phyloP scores from a whole-genome alignment of 2,888 invertebrate genomes.

The Lasius fuliginosus region DNA sequence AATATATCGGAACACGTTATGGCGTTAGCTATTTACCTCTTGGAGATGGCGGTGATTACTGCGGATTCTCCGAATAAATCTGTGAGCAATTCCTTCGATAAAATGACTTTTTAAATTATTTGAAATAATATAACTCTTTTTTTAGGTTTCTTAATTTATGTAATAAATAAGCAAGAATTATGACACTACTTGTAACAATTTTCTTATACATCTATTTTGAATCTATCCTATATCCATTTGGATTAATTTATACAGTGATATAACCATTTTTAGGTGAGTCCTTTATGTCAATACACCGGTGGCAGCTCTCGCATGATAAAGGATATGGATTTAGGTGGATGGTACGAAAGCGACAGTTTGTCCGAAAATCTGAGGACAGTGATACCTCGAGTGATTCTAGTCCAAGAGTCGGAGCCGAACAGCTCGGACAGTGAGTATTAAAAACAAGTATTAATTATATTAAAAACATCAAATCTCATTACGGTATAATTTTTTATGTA shows the following conservation, averaged over 20 bases:
- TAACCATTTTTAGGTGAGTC: slow-evolving; percentile 82
- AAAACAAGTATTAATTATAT: background rate
- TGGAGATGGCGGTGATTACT: slow-evolving; percentile 93
- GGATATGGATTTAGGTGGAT: slow-evolving; percentile 89
- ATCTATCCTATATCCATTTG: background rate
- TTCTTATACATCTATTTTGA: background rate
- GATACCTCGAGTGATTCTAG: slow-evolving; percentile 89
- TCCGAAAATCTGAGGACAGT: slow-evolving; percentile 92
- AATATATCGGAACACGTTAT: slow-evolving; percentile 95
- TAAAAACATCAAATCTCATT: background rate
- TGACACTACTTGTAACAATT: background rate
- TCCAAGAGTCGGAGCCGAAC: slow-evolving; percentile 87
- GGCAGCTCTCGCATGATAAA: slow-evolving; percentile 83
- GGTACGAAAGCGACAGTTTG: slow-evolving; percentile 92
- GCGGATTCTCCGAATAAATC: slow-evolving; percentile 85
- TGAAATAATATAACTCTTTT: slow-evolving; percentile 1
- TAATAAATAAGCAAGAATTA: slow-evolving; percentile 15
- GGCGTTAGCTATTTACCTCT: slow-evolving; percentile 94
- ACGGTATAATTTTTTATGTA: background rate
- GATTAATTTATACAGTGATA: background rate
- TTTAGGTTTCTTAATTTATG: slow-evolving; percentile 7
- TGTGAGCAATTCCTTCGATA: slow-evolving; percentile 76
- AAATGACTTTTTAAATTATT: background rate
- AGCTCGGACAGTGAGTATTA: slow-evolving; percentile 89
- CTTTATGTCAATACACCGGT: slow-evolving; percentile 87